Base-by-base conservation (phyloP, 2,113 vertebrate species). In the Apistogramma diplotaenia region DNA sequence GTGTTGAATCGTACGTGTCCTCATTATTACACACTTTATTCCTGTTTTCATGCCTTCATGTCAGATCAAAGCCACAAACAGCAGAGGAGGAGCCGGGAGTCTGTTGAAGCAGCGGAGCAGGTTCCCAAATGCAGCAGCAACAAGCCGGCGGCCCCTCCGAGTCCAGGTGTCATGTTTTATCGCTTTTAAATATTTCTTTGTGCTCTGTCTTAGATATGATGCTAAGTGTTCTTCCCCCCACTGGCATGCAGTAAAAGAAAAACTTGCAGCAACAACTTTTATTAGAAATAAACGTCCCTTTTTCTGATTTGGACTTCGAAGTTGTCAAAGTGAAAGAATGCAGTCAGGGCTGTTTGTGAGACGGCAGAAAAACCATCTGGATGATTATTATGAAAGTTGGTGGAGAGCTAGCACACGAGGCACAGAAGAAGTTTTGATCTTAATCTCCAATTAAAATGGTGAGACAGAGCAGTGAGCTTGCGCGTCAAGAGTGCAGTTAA, bases 111-210 rank as follows among this genome's bases (percentile, higher is more conserved):
- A 4, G 67, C 0, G 51, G 60, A 85, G 53, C 74, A 67, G 56
- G 27, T 27, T 19, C 54, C 76, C 4, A 33, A 75, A 29, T 18
- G 3, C 29, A 70, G 72, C 51, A 10, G 19, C 65, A 86, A 21
- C 19, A 82, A 82, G 72, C n/a, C 58, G 0, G 33, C 29, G 19
- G 65, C 67, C 13, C n/a, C 35, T 8, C 33, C 29, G 6, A 65
- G 71, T 57, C 43, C 89, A 86, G 89, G 93, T 92, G 59, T 55
- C 6, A 37, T 40, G 8, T 54, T 35, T 58, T 72, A 19, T 18
- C 37, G 3, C 23, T 59, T 46, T 59, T 40, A 27, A 67, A 2
- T 33, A 11, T 77, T 21, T 40, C 4, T 13, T 3, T 56, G 51
- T 2, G 7, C 23, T 31, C n/a, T 49, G 19, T 27, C 8, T 25